phyloP scores from a whole-genome alignment of 2,888 invertebrate genomes.

The Limnephilus lunatus region DNA sequence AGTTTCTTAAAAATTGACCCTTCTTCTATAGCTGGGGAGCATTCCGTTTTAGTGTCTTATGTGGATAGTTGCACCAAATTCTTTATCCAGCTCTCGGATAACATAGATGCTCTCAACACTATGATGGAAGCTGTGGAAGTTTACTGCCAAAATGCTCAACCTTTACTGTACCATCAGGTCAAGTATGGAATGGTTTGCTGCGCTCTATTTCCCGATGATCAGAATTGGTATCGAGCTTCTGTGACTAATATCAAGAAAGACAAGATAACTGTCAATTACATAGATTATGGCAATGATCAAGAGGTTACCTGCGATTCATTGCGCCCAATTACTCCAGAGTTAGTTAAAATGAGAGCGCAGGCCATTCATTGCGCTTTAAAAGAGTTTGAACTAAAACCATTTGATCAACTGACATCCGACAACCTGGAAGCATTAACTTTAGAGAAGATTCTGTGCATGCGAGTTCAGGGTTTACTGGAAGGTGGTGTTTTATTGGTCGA shows the following conservation, averaged over 20 bases:
- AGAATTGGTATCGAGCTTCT: constrained; percentile 94
- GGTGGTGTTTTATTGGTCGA: constrained; percentile 79
- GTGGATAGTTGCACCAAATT: constrained; percentile 85
- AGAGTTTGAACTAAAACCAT: constrained; percentile 77
- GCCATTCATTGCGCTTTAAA: constrained; percentile 88
- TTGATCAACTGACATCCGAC: constrained; percentile 77
- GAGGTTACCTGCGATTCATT: constrained; percentile 80
- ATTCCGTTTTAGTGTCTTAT: constrained; percentile 80
- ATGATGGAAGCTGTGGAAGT: constrained; percentile 83
- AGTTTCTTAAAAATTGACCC: constrained; percentile 49
- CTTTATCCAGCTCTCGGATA: constrained; percentile 83
- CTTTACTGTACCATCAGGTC: constrained; percentile 73
- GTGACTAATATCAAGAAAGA: constrained; percentile 80
- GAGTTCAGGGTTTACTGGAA: constrained; percentile 65
- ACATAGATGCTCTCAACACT: constrained; percentile 78
- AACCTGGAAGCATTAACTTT: constrained; percentile 84
- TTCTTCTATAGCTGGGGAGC: constrained; percentile 65
- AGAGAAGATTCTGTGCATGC: constrained; percentile 79
- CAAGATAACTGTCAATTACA: constrained; percentile 86
- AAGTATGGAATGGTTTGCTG: constrained; percentile 83
- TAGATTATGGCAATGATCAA: constrained; percentile 97
- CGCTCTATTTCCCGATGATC: constrained; percentile 88
- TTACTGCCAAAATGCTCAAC: constrained; percentile 77
- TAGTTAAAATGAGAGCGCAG: constrained; percentile 83
- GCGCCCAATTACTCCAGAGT: constrained; percentile 80